These are phyloP conservation scores for Drosophila maculinotata DNA, from an alignment of 2,888 invertebrate species.

Conservation along the genomic window DNA sequence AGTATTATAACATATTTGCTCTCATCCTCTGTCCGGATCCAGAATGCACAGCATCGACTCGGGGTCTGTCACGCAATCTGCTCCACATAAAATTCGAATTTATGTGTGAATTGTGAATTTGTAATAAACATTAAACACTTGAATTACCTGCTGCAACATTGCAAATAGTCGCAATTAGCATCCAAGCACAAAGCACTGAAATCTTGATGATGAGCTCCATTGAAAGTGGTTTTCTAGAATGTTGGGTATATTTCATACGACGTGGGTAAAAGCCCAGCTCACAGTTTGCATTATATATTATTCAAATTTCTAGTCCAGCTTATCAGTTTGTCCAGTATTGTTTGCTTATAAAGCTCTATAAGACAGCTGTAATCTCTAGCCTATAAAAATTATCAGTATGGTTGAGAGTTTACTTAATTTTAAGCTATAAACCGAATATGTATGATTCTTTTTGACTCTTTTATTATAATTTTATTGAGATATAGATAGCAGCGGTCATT, in stretches of 20 bases:
- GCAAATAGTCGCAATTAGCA: conserved; percentile 34
- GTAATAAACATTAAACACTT: background rate
- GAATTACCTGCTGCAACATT: conserved; percentile 27
- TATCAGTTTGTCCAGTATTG: conserved; percentile 1
- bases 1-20: conserved; percentile 21
- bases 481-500: too few species aligned
- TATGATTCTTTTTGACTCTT: background rate
- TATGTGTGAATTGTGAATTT: background rate
- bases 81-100: conserved; percentile 11
- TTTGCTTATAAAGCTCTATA: background rate
- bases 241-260: background rate
- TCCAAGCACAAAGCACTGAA: conserved; percentile 18
- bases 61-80: conserved; percentile 68
- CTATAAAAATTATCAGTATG: background rate
- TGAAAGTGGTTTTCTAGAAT: conserved; percentile 4
- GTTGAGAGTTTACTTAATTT: background rate
- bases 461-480: background rate
- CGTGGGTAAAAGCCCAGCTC: conserved; percentile 3
- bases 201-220: conserved; percentile 35
- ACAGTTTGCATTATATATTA: background rate
- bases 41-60: conserved; percentile 55
- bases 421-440: too few species aligned
- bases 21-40: conserved; percentile 30
- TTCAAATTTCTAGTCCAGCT: background rate
- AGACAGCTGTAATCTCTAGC: background rate